Conservation (phyloP, 2,113 vertebrate species). For the Grallaria varia region DNA sequence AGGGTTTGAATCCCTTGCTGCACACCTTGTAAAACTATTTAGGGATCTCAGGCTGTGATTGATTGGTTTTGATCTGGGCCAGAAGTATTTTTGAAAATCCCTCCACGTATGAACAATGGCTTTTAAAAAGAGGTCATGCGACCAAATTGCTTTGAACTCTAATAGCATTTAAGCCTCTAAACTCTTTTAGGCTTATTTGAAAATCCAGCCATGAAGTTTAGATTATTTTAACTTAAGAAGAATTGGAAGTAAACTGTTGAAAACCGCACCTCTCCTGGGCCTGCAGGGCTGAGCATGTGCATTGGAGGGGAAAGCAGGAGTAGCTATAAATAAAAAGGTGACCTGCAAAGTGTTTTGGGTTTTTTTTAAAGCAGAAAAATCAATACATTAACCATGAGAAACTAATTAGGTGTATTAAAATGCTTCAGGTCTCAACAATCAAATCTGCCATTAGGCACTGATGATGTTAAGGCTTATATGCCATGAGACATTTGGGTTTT, state of each 20-base stretch:
- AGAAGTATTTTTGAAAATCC: conserved; percentile 22
- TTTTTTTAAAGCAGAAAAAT: background rate
- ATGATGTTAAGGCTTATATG: background rate
- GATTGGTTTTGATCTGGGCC: conserved; percentile 10
- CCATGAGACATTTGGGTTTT: background rate
- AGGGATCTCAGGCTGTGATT: background rate
- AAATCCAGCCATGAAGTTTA: conserved; percentile 43
- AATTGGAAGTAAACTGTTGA: conserved; percentile 7
- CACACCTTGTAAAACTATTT: background rate
- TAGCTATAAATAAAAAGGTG: background rate
- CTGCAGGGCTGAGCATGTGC: background rate
- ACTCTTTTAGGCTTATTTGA: conserved; percentile 45
- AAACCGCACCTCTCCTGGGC: background rate
- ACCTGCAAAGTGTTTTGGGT: background rate
- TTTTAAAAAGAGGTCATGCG: conserved; percentile 42
- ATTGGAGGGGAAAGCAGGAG: background rate
- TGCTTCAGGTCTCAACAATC: background rate
- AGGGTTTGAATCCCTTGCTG: background rate
- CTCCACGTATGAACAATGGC: background rate
- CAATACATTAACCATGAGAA: background rate
- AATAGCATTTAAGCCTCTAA: conserved; percentile 28
- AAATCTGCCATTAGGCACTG: background rate
- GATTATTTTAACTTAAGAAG: conserved; percentile 38
- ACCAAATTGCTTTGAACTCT: conserved; percentile 33
- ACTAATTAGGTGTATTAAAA: background rate